Evolutionary conservation across 2,113 vertebrate genomes (phyloP).

Genomic region (Rynchops niger): DNA sequence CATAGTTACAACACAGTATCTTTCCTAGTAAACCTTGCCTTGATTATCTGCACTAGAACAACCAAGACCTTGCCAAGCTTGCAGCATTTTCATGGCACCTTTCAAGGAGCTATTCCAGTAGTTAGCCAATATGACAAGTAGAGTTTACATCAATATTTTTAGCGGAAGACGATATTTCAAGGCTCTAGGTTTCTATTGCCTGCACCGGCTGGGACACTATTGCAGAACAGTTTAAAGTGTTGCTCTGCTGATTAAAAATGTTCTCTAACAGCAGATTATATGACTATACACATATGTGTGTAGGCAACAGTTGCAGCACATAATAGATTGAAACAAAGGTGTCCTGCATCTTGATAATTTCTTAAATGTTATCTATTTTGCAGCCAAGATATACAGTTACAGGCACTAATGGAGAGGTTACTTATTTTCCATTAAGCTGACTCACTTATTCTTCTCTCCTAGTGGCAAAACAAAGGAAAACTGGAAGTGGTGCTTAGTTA

Average conservation of each 20-base stretch:
- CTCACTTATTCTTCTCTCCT: background rate
- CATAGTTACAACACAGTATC: background rate
- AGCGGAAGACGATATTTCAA: background rate
- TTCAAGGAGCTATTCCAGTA: background rate
- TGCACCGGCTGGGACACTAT: background rate
- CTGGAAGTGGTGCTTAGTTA: background rate
- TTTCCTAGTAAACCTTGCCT: background rate
- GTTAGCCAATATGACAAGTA: background rate
- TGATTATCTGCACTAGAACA: background rate
- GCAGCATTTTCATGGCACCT: background rate
- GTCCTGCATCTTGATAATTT: background rate
- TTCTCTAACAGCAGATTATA: background rate
- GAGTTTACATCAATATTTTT: background rate
- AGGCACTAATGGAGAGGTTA: background rate
- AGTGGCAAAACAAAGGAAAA: background rate
- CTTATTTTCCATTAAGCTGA: background rate
- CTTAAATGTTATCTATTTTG: background rate
- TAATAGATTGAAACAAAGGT: background rate
- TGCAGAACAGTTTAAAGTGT: background rate
- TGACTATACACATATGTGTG: too few species aligned
- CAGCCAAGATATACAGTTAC: background rate
- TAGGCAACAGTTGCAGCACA: background rate
- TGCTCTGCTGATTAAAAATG: background rate
- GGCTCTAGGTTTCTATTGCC: background rate
- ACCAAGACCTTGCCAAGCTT: background rate